phyloP scores from a whole-genome alignment of 2,113 vertebrate genomes.

The Natator depressus region DNA sequence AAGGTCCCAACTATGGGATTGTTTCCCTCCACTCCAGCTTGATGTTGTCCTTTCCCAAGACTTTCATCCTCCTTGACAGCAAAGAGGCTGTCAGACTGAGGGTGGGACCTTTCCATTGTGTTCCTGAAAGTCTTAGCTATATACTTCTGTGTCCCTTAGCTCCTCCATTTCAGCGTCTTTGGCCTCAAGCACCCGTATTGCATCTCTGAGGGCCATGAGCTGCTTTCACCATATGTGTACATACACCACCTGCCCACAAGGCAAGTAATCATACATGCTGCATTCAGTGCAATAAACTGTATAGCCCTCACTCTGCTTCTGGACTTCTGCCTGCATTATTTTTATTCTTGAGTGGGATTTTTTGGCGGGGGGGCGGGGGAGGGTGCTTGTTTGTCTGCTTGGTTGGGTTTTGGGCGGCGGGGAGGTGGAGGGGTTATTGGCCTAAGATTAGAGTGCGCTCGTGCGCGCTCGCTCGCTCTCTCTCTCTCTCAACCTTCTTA shows the following conservation, averaged over 20 bases:
- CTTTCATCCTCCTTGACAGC: background rate
- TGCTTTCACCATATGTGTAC: background rate
- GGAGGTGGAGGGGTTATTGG: background rate
- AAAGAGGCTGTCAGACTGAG: background rate
- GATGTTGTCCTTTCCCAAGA: background rate
- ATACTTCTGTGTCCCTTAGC: background rate
- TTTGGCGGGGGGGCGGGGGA: fast-evolving
- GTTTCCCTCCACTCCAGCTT: background rate
- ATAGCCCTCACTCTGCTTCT: background rate
- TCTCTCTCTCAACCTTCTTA: background rate
- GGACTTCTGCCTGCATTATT: background rate
- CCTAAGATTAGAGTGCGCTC: background rate
- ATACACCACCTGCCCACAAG: background rate
- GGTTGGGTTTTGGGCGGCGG: background rate
- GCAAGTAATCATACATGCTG: background rate
- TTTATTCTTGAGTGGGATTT: background rate
- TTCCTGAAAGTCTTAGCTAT: background rate
- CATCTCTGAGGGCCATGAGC: background rate
- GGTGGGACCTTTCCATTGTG: background rate
- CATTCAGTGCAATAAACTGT: background rate
- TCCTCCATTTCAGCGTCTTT: background rate
- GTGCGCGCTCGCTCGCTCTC: background rate
- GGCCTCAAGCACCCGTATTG: background rate
- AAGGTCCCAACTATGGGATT: background rate
- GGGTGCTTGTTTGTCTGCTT: background rate